phyloP scores from a whole-genome alignment of 2,888 invertebrate genomes.

The Dicycla oo region DNA sequence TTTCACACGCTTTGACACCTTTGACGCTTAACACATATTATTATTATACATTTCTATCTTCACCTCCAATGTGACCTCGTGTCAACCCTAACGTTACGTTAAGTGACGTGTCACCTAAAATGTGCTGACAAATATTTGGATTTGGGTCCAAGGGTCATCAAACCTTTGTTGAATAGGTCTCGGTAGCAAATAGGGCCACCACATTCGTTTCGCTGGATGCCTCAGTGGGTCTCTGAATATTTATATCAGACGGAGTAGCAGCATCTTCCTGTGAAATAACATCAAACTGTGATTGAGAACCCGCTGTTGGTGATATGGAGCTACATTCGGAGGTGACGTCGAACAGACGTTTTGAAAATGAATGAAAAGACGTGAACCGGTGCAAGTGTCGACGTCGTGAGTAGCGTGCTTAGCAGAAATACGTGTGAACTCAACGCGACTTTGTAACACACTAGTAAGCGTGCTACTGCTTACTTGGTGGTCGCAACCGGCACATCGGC shows the following conservation, averaged over 20 bases:
- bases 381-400: constrained; percentile 68
- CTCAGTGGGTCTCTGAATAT: constrained; percentile 52
- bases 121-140: constrained; percentile 54
- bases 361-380: constrained; percentile 62
- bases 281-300: constrained; percentile 56
- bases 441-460: constrained; percentile 81
- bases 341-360: constrained; percentile 47
- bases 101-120: constrained; percentile 55
- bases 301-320: constrained; percentile 38
- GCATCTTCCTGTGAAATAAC: constrained; percentile 58
- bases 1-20: constrained; percentile 24
- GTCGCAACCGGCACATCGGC: constrained; percentile 87
- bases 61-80: constrained; percentile 51
- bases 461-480: constrained; percentile 89
- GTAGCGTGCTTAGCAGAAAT: constrained; percentile 72
- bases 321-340: constrained; percentile 48
- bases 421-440: constrained; percentile 67
- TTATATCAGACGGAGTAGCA: constrained; percentile 52
- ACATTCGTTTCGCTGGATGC: constrained; percentile 55
- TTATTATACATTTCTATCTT: constrained; percentile 47
- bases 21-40: constrained; percentile 41
- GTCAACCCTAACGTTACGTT: constrained; percentile 55
- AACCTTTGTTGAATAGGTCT: constrained; percentile 55
- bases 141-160: constrained; percentile 49
- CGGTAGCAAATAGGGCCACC: constrained; percentile 56